Evolutionary conservation across 2,797 vertebrate species (phyloP), one percentile per base, ranked within the genome.

Genomic region (Tangara arthus): DNA sequence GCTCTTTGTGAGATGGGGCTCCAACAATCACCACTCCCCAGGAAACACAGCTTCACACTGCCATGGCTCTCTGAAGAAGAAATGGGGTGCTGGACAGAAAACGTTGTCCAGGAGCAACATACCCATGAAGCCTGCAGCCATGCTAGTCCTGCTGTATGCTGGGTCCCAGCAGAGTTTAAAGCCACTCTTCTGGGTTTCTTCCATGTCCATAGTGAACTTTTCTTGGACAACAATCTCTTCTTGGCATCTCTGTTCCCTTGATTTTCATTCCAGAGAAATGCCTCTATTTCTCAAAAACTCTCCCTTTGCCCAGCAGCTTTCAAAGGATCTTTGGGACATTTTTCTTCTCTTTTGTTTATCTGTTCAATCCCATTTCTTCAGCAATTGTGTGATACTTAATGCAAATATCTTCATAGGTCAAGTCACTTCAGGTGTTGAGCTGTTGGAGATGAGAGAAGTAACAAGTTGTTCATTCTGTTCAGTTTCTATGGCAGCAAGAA

Each of bases 401-500:
- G 60, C 72, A 91, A 90, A 55, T 86, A 64, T 41, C 76, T 82
- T 90, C 76, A 72, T 42, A 95, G 69, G 79, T 90, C 94, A 94
- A 91, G 46, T 55, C 72, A 72, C 69, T 91, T 94, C 91, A 95
- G 65, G 66, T 37, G 80, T 44, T 50, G 81, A 87, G 49, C 26
- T 78, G 76, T 2, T 57, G 22, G 49, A 95, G 69, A 82, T n/a
- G 79, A 92, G 76, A 70, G 68, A 75, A 90, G 28, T 37, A 83
- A 63, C 47, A 90, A 78, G 79, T 90, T 78, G 46, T 61, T 87
- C 66, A 55, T 79, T 78, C 91, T 90, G 53, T 26, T 72, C 91
- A 19, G 94, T 96, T 96, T 95, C 96, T 94, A 94, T 94, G 85
- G 90, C 44, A 96, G 93, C 82, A 68, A 71, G 82, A 77, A 63